phyloP scores from a whole-genome alignment of 2,888 invertebrate species.

The Scaptomyza polygonia region DNA sequence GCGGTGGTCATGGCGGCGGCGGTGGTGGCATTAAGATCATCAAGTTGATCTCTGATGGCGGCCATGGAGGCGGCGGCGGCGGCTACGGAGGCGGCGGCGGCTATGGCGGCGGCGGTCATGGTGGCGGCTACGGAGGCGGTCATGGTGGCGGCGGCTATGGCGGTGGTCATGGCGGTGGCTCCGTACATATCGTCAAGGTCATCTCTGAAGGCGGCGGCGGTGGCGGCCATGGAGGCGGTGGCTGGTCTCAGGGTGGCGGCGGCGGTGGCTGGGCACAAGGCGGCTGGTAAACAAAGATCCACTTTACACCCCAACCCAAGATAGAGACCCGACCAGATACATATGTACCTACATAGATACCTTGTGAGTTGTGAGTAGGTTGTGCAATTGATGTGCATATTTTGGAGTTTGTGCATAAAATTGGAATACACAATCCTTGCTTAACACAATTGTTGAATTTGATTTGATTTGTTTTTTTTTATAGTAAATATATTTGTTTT shows the following conservation, averaged over 20 bases:
- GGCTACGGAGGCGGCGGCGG: conserved; percentile 31
- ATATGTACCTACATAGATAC: conserved; percentile 1
- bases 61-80: conserved; percentile 39
- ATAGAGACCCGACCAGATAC: not conserved
- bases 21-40: conserved; percentile 11
- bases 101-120: conserved; percentile 40
- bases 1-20: conserved; percentile 25
- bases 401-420: conserved; percentile 1
- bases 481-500: not conserved
- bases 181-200: conserved; percentile 48
- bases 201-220: conserved; percentile 31
- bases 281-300: conserved; percentile 52
- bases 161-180: conserved; percentile 31
- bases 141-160: conserved; percentile 28
- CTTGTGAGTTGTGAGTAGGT: conserved; percentile 11
- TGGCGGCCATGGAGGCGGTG: conserved; percentile 16
- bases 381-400: conserved; percentile 2
- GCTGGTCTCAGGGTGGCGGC: conserved; percentile 15
- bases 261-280: conserved; percentile 56
- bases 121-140: conserved; percentile 32
- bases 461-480: conserved; percentile 11
- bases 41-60: conserved; percentile 10
- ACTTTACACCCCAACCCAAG: not conserved
- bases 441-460: conserved; percentile 14
- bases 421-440: conserved; percentile 19